Evolutionary conservation across 2,888 invertebrate species (phyloP), one percentile per base, ranked within the genome.

Genomic region (Carterocephalus palaemon): DNA sequence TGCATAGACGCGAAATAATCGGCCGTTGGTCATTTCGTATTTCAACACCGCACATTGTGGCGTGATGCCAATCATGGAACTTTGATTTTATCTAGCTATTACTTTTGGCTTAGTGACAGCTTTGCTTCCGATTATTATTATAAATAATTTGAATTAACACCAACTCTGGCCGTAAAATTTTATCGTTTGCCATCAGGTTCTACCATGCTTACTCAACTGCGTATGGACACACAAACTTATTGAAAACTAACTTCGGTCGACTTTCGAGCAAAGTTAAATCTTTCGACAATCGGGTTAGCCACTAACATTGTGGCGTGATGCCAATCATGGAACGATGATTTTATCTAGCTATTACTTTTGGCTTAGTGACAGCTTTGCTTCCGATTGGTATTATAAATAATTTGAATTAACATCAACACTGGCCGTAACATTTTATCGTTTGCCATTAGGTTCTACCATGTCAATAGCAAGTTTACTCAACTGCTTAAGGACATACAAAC

Each of bases 41-140:
- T 49, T 54, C 51, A 51, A 39, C 53, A 49, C 43, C 20, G 53
- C 51, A 37, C 49, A 53, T 46, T 29, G 41, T 61, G 63, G 66
- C 60, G 36, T 33, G 10, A 3, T 47, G 60, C 66, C 64, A 66
- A 56, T 51, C 47, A 57, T 49, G 51, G 46, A 52, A 51, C 49
- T 47, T 71, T 70, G 66, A 67, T 70, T 43, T 67, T 74, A 73
- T 65, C 62, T 72, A 70, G 69, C 42, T 42, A 53, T 55, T 59
- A 57, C 56, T 71, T 61, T 76, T 81, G 77, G 81, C 80, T 59
- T 53, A 49, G 57, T 61, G 62, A 67, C 75, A 69, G 63, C 57
- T 61, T 63, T 56, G 56, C 60, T 62, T 67, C 64, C 64, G 60
- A 71, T 65, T 50, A 38, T 43, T 47, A 53, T n/a, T 51, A 61